A percentile compares a stretch with the other conserved stretches of the same genome.
Evolutionary conservation across 64 coral and sea anemone species (phyloP).

Genomic region (Pachyseris speciosa): DNA sequence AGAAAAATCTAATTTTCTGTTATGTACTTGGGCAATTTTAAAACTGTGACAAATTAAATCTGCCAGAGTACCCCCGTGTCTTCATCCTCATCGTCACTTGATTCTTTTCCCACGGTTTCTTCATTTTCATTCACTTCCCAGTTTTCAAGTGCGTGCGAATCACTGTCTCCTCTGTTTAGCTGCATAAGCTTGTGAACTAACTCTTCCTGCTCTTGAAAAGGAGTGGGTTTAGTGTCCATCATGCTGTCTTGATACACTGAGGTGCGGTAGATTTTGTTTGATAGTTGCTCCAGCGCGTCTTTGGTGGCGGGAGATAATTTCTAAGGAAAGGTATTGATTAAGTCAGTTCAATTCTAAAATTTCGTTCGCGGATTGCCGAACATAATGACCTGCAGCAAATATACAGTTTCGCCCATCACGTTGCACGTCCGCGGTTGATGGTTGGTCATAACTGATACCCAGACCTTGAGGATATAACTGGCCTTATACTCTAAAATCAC

Average conservation of each 20-base stretch:
- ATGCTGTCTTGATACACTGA: constrained; percentile 33
- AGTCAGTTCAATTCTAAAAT: neutral
- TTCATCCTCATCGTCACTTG: neutral
- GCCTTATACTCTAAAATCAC: too few relatives aligned
- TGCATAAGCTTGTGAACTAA: neutral
- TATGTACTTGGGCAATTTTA: too few relatives aligned
- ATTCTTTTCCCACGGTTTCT: neutral
- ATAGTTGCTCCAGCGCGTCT: constrained; percentile 41
- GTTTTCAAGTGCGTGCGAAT: neutral
- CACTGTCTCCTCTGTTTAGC: neutral
- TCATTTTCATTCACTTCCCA: constrained; percentile 13
- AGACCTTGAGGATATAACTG: too few relatives aligned
- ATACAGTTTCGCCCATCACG: too few relatives aligned
- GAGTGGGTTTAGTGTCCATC: neutral
- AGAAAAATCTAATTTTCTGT: too few relatives aligned
- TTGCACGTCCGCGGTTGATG: too few relatives aligned
- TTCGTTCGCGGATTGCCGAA: too few relatives aligned
- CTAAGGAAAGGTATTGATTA: neutral
- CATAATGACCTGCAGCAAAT: too few relatives aligned
- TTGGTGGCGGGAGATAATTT: constrained; percentile 28
- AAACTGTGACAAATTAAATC: neutral
- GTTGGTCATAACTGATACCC: too few relatives aligned
- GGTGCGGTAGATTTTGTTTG: constrained; percentile 12
- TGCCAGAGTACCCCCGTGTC: neutral
- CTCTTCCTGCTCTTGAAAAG: neutral